Base-by-base conservation (phyloP, 2,888 invertebrate species). In the Xestia c-nigrum region DNA sequence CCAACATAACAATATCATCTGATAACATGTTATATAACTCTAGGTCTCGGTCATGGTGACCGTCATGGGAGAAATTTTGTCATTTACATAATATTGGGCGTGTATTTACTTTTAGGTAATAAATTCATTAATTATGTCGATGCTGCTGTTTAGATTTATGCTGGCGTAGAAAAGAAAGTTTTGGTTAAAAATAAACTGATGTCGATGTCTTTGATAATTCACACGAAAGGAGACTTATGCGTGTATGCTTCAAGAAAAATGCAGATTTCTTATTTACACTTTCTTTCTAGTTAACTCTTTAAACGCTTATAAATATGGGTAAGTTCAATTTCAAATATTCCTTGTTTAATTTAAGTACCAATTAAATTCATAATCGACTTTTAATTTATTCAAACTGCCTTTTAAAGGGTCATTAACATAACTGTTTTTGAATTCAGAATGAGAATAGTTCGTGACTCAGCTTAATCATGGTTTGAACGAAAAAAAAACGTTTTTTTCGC, bases 31-130 rank as follows among this genome's bases (percentile, higher is more conserved):
- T 88, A 92, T 90, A 89, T 93, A 95, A 95, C 87, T 80, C 87
- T 87, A 93, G 95, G 95, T 95, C 95, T 95, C 92, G 95, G 95
- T 92, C 95, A 94, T 72, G 77, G 84, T 91, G 94, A 93, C 93
- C 93, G 88, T 85, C 80, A 78, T 80, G 77, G 76, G 90, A 89
- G 91, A 92, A 90, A 90, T 89, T 91, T 89, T 79, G 77, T 31
- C 76, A 80, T 81, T 82, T 83, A 74, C 81, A 87, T 90, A 89
- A 91, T 84, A 86, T 81, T 87, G 77, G 66, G 79, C 43, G 86
- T 82, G 81, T 81, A 73, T 82, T 76, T 43, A 72, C 59, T 81
- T 74, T 76, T 76, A 43, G 47, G 59, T 43, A 70, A 86, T 81
- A 81, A 70, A 81, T 74, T 67, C 2, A 68, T 76, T 57, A 82